Conservation (phyloP, 2,888 invertebrate species). For the Panzeria rudis region DNA sequence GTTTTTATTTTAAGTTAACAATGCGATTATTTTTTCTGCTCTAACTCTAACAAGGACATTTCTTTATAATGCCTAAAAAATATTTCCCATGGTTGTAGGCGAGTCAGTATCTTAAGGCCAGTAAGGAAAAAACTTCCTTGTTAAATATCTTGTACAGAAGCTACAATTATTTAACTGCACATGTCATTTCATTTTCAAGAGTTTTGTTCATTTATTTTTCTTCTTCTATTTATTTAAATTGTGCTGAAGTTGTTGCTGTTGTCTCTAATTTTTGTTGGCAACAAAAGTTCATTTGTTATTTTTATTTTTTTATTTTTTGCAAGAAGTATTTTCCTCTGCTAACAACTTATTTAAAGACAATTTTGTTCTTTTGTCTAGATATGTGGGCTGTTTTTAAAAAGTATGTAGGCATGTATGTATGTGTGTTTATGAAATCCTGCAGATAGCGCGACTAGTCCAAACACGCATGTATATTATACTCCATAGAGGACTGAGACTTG, state of each 20-base stretch:
- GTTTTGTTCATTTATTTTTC: neutral
- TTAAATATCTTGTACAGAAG: constrained; percentile 39
- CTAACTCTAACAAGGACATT: constrained; percentile 31
- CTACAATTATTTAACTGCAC: constrained; percentile 52
- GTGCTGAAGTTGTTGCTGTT: constrained; percentile 30
- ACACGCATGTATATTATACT: no score
- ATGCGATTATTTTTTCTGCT: neutral
- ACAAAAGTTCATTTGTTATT: constrained; percentile 17
- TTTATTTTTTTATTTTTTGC: neutral
- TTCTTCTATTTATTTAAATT: constrained; percentile 29
- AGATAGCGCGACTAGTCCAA: no score
- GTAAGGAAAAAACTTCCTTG: constrained; percentile 49
- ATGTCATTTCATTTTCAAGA: constrained; percentile 25
- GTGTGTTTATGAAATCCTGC: neutral
- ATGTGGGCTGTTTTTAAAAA: constrained; percentile 11
- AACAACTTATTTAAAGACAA: constrained; percentile 47
- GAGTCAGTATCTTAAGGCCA: constrained; percentile 38
- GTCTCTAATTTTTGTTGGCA: constrained; percentile 36
- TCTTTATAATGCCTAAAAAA: neutral
- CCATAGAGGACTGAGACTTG: no score
- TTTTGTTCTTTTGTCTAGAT: constrained; percentile 40
- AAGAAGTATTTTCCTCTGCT: constrained; percentile 18
- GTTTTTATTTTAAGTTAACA: neutral
- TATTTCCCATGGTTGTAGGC: constrained; percentile 3
- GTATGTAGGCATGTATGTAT: neutral